These are phyloP conservation scores for Drosophila paulistorum DNA, from an alignment of 1,140 invertebrate genomes.

Conservation along the genomic window DNA sequence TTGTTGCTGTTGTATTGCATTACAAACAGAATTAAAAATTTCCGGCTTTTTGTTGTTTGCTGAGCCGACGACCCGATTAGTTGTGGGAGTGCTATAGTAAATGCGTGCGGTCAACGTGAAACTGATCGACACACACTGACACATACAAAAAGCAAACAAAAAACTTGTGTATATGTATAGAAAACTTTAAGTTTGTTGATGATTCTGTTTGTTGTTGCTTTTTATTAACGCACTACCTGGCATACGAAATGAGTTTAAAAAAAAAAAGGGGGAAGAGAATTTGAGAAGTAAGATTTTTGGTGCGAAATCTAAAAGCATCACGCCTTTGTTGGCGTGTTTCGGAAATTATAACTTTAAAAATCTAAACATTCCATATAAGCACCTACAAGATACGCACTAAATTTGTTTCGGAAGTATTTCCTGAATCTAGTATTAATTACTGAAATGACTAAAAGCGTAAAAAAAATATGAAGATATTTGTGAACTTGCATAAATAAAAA, in stretches of 20 bases:
- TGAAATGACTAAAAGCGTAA: too few species aligned
- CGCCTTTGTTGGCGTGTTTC: constrained; percentile 1
- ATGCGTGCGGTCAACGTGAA: constrained; percentile 52
- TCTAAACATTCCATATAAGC: background rate
- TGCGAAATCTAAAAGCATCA: background rate
- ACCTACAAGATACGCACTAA: too few species aligned
- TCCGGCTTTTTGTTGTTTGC: constrained; percentile 65
- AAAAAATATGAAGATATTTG: too few species aligned
- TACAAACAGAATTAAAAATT: constrained; percentile 67
- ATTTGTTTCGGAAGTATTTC: too few species aligned
- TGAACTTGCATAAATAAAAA: too few species aligned
- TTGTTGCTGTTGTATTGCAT: constrained; percentile 30
- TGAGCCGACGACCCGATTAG: background rate
- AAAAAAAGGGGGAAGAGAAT: constrained; percentile 14
- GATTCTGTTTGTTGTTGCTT: background rate
- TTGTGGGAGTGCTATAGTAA: constrained; percentile 20
- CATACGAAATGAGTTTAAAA: constrained; percentile 24
- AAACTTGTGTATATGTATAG: too few species aligned
- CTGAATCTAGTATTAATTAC: too few species aligned
- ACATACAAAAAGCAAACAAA: background rate
- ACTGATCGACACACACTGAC: constrained; percentile 16
- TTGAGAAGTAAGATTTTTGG: constrained; percentile 18
- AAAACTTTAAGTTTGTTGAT: background rate
- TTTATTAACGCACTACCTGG: constrained; percentile 6
- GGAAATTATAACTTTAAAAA: background rate